These are phyloP conservation scores for Caenorhabditis inopinata DNA, from an alignment of 1,140 invertebrate genomes.

Conservation along the genomic window DNA sequence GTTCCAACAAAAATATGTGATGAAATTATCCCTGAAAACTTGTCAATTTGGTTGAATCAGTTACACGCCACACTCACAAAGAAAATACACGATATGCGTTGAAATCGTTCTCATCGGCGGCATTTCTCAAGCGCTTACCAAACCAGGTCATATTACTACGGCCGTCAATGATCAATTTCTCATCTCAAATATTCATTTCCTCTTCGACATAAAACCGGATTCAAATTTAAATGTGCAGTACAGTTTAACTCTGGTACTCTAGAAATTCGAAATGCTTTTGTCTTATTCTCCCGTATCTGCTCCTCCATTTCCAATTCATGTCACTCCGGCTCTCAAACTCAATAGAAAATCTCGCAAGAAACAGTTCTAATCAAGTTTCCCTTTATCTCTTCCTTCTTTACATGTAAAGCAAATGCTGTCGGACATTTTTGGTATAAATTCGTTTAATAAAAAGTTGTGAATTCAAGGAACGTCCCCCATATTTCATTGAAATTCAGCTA, in stretches of 20 bases:
- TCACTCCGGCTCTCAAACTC: no score
- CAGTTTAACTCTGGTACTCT: no score
- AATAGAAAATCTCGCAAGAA: no score
- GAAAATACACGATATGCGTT: not conserved
- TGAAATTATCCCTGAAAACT: slow-evolving; percentile 18
- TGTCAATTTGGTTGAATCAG: not conserved
- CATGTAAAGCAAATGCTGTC: not conserved
- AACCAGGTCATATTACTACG: not conserved
- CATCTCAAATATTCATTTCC: not conserved
- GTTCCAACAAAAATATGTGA: not conserved
- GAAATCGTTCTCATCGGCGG: not conserved
- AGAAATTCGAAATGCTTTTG: no score
- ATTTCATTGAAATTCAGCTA: no score
- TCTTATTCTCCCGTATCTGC: no score
- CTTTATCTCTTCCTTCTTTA: not conserved
- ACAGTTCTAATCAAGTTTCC: not conserved
- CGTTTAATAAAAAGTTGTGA: not conserved
- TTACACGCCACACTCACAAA: not conserved
- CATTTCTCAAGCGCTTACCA: not conserved
- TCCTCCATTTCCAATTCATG: no score
- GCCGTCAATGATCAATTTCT: not conserved
- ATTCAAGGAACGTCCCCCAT: not conserved
- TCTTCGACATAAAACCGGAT: no score
- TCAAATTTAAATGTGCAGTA: no score
- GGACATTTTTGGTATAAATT: no score